Conservation (phyloP, 2,888 invertebrate genomes). For the Chrysolina oricalcia region DNA sequence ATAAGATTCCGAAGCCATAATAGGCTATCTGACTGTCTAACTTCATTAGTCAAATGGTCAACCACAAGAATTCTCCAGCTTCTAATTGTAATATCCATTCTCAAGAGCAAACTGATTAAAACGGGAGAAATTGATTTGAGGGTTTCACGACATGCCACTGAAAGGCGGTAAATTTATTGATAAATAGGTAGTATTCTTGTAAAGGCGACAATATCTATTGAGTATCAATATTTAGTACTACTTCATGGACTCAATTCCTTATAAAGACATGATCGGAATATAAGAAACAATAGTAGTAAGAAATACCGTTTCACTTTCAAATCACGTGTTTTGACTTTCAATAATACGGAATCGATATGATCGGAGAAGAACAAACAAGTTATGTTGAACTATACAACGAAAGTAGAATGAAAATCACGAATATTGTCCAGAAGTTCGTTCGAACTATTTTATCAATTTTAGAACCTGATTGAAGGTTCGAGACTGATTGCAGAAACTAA, state of each 20-base stretch:
- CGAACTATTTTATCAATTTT: neutral
- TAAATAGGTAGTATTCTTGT: neutral
- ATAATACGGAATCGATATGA: neutral
- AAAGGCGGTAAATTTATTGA: neutral
- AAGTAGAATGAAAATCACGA: neutral
- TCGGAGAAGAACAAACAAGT: neutral
- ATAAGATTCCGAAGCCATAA: no score
- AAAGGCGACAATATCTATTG: neutral
- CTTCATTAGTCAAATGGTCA: no score
- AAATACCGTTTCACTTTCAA: conserved; percentile 25
- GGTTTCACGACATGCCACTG: neutral
- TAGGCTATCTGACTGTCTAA: no score
- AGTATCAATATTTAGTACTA: neutral
- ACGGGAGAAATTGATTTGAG: neutral
- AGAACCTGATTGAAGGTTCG: neutral
- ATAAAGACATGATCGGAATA: neutral
- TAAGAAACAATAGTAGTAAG: neutral
- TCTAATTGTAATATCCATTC: neutral
- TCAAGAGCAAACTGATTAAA: neutral
- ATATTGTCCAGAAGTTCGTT: neutral
- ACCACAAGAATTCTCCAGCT: no score
- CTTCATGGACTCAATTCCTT: neutral
- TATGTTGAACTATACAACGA: neutral
- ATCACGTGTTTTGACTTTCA: conserved; percentile 2
- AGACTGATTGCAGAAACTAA: no score